Base-by-base conservation (phyloP, 64 coral and sea anemone genomes). In the Anthopleura sola region DNA sequence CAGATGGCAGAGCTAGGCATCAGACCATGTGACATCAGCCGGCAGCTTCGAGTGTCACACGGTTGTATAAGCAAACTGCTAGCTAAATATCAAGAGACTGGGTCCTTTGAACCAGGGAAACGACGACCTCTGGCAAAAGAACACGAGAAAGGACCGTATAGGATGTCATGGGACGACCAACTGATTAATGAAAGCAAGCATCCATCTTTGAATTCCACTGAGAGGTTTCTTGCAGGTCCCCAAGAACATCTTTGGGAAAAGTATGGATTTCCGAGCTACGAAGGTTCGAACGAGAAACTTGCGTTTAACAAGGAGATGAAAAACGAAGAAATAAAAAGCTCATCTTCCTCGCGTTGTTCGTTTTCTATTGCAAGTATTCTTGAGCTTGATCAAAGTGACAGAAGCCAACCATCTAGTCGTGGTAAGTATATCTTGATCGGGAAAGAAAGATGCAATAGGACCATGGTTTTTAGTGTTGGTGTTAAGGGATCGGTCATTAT, bases 21-120 rank as follows among this genome's bases (percentile, higher is more conserved):
- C 3, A 84, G 90, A 47, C 87, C 94, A 16, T 96, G 94, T 44
- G 94, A 96, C 39, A 96, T 96, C 34, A 96, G 94, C 50, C 83
- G 94, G 36, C 87, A 86, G 47, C 78, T 96, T 17, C 76, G 91
- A 18, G 94, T 96, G 15, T 96, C 94, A 0, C 94, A 96, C 76
- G 94, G 94, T 2, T 96, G 94, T 34, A 96, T 96, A 23, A 96
- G 94, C 38, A 96, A 96, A 36, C 78, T 96, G 33, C 66, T 96
- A 0, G 80, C 94, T 13, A 96, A 96, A 75, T 96, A 92, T 77
- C 91, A 96, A 66, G 94, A 96, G 37, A 96, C 94, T 31, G 94
- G 94, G 8, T 95, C 93, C 2, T 91, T 68, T 76, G 89, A 95
- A 34, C 89, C 89, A 18, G 93, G 93, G 0, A 84, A 74, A 51